These are phyloP conservation scores for Sinocyclocheilus anophthalmus DNA, from an alignment of 2,113 vertebrate genomes.

Conservation along the genomic window DNA sequence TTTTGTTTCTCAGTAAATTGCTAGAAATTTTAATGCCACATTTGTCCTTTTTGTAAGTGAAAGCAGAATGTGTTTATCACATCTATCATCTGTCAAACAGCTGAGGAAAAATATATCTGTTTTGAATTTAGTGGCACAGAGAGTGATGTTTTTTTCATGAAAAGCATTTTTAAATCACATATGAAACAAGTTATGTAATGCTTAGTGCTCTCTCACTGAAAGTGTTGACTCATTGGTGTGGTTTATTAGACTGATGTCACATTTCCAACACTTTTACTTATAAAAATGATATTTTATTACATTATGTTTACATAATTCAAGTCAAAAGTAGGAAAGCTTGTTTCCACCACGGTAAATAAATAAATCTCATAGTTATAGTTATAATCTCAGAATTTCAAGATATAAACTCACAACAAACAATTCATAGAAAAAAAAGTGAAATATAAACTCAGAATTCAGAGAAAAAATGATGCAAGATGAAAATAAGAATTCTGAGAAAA, in stretches of 20 bases:
- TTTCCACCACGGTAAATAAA: not conserved
- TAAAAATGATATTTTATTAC: not conserved
- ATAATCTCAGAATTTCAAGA: not conserved
- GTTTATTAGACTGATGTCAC: not conserved
- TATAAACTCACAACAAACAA: not conserved
- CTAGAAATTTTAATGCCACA: not conserved
- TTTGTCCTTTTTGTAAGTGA: conserved; percentile 12
- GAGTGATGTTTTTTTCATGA: not conserved
- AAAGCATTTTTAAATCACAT: not conserved
- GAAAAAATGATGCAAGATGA: no score
- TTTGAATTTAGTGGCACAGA: not conserved
- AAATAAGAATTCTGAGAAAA: no score
- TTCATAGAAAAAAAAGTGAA: no score
- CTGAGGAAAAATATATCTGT: not conserved
- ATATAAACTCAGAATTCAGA: no score
- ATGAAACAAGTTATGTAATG: conserved; percentile 14
- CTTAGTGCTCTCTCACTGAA: not conserved
- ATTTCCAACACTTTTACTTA: not conserved
- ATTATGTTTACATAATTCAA: not conserved
- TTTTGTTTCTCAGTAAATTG: not conserved
- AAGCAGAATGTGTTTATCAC: not conserved
- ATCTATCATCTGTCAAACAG: not conserved
- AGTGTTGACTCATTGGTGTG: not conserved
- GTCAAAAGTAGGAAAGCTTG: not conserved
- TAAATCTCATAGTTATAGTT: no score